Evolutionary conservation across 2,113 vertebrate genomes (phyloP).

Genomic region (Muntiacus reevesi): DNA sequence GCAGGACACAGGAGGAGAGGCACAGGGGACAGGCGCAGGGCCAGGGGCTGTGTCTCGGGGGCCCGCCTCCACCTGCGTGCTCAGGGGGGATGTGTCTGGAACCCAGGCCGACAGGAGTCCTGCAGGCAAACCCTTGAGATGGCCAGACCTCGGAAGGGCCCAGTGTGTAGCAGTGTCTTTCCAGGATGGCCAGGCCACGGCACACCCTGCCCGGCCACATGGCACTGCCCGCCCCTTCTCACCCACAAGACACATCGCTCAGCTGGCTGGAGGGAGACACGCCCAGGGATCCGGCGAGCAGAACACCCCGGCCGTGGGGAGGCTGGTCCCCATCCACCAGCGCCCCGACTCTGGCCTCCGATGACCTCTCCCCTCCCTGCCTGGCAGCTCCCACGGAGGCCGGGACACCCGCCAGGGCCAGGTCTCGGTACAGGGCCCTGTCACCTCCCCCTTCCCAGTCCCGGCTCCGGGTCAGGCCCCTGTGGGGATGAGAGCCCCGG

Average conservation of each 20-base stretch:
- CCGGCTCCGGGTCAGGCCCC: neutral
- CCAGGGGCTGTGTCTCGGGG: neutral
- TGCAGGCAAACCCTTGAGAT: neutral
- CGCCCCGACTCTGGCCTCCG: neutral
- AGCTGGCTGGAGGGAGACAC: neutral
- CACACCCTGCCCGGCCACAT: rapidly evolving
- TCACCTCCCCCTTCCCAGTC: neutral
- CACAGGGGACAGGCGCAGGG: neutral
- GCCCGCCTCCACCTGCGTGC: neutral
- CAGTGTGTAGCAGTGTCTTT: rapidly evolving
- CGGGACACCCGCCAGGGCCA: neutral
- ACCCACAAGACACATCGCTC: neutral
- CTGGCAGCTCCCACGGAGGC: neutral
- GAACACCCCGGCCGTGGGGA: rapidly evolving
- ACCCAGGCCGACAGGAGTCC: neutral
- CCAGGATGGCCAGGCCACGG: neutral
- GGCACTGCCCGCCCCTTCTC: neutral
- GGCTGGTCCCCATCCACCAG: neutral
- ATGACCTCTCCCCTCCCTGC: neutral
- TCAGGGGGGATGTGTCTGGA: neutral
- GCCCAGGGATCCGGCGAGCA: neutral
- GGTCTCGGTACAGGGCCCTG: neutral
- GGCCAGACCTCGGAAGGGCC: neutral
- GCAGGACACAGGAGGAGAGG: neutral
- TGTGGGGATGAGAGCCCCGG: neutral